Evolutionary conservation across 2,888 invertebrate species (phyloP).

Genomic region (Euspilapteryx auroguttella): DNA sequence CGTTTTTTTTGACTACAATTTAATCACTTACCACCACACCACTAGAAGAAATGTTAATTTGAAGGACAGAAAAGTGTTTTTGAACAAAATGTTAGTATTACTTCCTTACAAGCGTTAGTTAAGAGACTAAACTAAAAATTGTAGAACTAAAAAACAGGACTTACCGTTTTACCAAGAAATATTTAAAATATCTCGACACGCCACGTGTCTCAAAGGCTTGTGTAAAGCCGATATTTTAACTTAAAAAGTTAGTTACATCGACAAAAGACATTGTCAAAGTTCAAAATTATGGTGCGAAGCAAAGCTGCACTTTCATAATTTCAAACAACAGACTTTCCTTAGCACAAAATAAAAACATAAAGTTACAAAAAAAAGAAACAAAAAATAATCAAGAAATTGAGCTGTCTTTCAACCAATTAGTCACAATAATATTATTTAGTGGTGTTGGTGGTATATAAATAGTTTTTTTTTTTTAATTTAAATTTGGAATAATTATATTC

Average conservation of each 20-base stretch:
- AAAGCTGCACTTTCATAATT: too few species aligned
- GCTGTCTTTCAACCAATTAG: conserved; percentile 49
- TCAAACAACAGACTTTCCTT: too few species aligned
- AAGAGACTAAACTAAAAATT: conserved; percentile 5
- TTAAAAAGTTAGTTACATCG: conserved; percentile 37
- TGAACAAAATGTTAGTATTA: conserved; percentile 14
- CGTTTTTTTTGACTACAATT: too few species aligned
- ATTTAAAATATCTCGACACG: too few species aligned
- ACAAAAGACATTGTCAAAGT: too few species aligned
- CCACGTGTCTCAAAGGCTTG: too few species aligned
- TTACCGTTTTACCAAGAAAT: too few species aligned
- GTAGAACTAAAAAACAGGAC: conserved; percentile 20
- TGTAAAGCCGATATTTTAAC: too few species aligned
- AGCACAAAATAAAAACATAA: conserved; percentile 18
- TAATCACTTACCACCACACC: conserved; percentile 53
- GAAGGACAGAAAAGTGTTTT: conserved; percentile 8
- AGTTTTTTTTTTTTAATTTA: conserved; percentile 6
- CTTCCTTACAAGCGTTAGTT: conserved; percentile 31
- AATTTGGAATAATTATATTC: conserved; percentile 22
- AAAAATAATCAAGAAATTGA: conserved; percentile 21
- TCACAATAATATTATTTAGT: conserved; percentile 44
- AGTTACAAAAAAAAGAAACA: conserved; percentile 10
- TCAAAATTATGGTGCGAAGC: too few species aligned
- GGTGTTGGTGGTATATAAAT: conserved; percentile 35
- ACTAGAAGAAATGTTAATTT: conserved; percentile 22